Evolutionary conservation across 2,113 vertebrate genomes (phyloP).

Genomic region (Nematolebias whitei): DNA sequence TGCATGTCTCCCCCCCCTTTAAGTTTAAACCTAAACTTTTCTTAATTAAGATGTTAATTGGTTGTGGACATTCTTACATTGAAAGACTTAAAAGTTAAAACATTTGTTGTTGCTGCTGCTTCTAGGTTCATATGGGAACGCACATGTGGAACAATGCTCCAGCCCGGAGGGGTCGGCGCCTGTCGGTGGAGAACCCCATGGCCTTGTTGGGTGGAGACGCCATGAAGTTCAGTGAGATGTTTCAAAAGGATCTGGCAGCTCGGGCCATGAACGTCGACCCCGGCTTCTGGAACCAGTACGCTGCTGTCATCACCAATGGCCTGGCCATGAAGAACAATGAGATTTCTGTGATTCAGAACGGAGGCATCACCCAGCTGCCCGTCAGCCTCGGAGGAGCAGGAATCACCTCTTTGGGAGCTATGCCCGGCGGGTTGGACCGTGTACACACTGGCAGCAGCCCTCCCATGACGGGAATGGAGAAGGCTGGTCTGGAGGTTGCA

Average conservation of each 20-base stretch:
- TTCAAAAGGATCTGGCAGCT: slow-evolving; percentile 97
- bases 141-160: slow-evolving; percentile 99
- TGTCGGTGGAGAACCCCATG: slow-evolving; percentile 98
- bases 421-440: slow-evolving; percentile 91
- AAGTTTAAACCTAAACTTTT: background rate
- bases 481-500: slow-evolving; percentile 86
- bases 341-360: slow-evolving; percentile 99
- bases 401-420: slow-evolving; percentile 86
- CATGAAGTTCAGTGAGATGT: slow-evolving; percentile 98
- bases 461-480: slow-evolving; percentile 88
- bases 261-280: slow-evolving; percentile 97
- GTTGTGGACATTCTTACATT: no score
- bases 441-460: slow-evolving; percentile 87
- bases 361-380: slow-evolving; percentile 93
- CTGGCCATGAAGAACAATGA: slow-evolving; percentile 99
- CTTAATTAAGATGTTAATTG: slow-evolving; percentile 1
- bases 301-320: slow-evolving; percentile 95
- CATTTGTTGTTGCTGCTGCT: slow-evolving; percentile 11
- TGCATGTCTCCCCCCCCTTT: no score
- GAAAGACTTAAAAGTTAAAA: background rate
- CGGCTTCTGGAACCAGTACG: slow-evolving; percentile 98
- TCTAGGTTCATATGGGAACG: slow-evolving; percentile 98
- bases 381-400: slow-evolving; percentile 91
- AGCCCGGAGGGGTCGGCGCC: slow-evolving; percentile 92
- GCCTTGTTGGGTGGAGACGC: slow-evolving; percentile 93